Conservation (phyloP, 2,113 vertebrate species). For the Ondatra zibethicus region DNA sequence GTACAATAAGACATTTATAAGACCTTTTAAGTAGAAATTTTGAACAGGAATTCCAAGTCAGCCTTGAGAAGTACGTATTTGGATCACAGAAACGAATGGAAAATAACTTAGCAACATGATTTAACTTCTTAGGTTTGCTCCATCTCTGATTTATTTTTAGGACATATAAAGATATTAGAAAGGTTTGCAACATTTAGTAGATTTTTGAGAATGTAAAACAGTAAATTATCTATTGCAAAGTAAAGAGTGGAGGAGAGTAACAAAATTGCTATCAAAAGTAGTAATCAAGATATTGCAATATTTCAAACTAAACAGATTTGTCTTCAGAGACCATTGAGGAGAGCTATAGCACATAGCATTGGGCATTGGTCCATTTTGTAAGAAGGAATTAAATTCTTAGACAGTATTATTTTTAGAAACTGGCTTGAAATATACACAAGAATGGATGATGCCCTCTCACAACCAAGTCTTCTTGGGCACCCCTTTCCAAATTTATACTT, state of each 20-base stretch:
- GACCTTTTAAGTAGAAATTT: constrained; percentile 40
- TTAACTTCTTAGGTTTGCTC: constrained; percentile 6
- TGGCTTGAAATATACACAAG: not conserved
- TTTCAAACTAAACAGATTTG: not conserved
- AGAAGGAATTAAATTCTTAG: not conserved
- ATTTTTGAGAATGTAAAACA: constrained; percentile 12
- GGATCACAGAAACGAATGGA: not conserved
- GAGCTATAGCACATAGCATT: not conserved
- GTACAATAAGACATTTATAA: not conserved
- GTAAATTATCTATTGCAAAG: not conserved
- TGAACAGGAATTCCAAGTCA: constrained; percentile 9
- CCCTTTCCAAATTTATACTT: not conserved
- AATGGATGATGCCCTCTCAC: not conserved
- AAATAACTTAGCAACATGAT: not conserved
- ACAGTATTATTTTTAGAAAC: not conserved
- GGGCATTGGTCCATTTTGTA: not conserved
- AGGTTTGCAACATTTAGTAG: not conserved
- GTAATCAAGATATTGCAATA: not conserved
- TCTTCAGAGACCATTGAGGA: not conserved
- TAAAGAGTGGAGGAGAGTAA: not conserved
- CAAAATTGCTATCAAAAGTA: not conserved
- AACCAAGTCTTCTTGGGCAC: not conserved
- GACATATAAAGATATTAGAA: constrained; percentile 16
- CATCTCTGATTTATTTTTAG: not conserved
- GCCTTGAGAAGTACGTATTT: not conserved